Evolutionary conservation across 2,797 vertebrate genomes (phyloP).

Genomic region (Tauraco hartlaubi): DNA sequence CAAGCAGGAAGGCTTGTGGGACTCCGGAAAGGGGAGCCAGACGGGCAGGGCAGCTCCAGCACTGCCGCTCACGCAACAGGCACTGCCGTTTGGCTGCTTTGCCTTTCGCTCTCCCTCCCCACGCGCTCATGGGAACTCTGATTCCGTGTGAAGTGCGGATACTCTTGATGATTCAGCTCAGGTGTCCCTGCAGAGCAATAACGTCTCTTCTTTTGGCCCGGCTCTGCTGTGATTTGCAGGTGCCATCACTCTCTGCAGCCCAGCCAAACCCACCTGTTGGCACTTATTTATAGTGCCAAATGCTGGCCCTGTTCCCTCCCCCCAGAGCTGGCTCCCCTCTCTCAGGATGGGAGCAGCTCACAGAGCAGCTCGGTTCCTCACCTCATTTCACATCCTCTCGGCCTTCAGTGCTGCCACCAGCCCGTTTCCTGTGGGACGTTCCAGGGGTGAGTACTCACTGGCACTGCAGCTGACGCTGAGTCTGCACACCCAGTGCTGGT

Average conservation of each 20-base stretch:
- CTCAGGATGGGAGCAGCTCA: neutral
- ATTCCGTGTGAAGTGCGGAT: neutral
- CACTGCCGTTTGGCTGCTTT: no score
- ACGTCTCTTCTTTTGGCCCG: neutral
- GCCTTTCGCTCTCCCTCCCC: neutral
- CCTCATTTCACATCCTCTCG: neutral
- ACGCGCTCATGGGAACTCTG: accelerated
- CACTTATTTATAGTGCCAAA: neutral
- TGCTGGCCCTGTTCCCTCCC: accelerated
- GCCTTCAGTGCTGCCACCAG: accelerated
- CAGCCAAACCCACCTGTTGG: neutral
- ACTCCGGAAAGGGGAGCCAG: neutral
- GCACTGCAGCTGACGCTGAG: accelerated
- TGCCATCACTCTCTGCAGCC: neutral
- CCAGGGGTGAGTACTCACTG: neutral
- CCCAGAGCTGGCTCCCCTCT: neutral
- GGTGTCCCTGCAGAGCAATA: neutral
- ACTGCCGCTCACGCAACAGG: neutral
- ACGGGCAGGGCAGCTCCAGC: neutral
- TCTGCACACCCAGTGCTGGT: neutral
- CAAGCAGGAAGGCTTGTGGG: neutral
- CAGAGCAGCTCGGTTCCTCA: neutral
- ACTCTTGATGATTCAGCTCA: neutral
- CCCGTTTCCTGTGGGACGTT: neutral
- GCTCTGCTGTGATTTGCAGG: neutral